Evolutionary conservation across 2,113 vertebrate species (phyloP), one percentile per base, ranked within the genome.

Genomic region (Neogobius melanostomus): DNA sequence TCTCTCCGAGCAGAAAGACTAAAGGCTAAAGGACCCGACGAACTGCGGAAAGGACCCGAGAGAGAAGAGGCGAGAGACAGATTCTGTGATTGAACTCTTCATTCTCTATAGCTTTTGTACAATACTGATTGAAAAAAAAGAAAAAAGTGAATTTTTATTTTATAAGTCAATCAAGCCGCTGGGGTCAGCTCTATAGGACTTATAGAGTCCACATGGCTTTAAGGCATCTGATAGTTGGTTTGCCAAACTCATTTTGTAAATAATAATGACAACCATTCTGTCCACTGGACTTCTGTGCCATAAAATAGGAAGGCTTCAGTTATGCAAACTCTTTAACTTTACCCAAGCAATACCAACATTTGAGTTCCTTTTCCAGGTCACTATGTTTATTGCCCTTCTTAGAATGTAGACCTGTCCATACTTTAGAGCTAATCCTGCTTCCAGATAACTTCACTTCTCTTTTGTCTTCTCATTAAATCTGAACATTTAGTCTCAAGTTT

Each of bases 41-140:
- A 60, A 62, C 88, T 86, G 86, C 76, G 81, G 89, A 86, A 89
- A 77, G 89, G 82, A 82, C 75, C 52, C 82, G 72, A 75, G 77
- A 75, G 74, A 78, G 90, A 90, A 85, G 88, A 85, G 91, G 90
- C 93, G 91, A 86, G 71, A 76, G 82, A 83, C 90, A 92, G 92
- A 93, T 93, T 93, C 93, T 87, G 88, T 92, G 92, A 94, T 95
- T 79, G 89, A 92, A 91, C 93, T 91, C 89, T 95, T 95, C 94
- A 95, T 96, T 92, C 95, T 96, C 95, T 95, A 92, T 92, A 94
- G 95, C 96, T 96, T 98, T 99, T 98, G 95, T 98, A 98, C 94
- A 96, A 95, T 95, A 94, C 85, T 66, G 81, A 91, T 89, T 81
- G 72, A 88, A 91, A 88, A 36, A 84, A 82, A 77, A 88, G 93